Evolutionary conservation across 2,888 invertebrate genomes (phyloP), one percentile per base, ranked within the genome.

Genomic region (Eupithecia dodoneata): DNA sequence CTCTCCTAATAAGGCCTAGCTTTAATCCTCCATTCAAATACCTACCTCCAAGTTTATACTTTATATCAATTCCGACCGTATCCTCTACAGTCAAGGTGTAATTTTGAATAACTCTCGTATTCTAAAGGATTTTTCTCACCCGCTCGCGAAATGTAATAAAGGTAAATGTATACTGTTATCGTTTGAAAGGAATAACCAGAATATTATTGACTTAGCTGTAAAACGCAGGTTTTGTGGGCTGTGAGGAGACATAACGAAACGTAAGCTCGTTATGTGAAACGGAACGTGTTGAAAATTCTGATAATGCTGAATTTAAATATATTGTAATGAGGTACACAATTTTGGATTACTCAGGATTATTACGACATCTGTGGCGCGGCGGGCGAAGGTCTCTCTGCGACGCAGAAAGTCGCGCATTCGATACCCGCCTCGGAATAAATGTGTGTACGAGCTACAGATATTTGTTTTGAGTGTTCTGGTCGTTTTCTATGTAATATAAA

Each of bases 91-190:
- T 18, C 65, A 78, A 77, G 74, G 76, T 76, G 42, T 45, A 18
- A 71, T 65, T 66, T 80, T 69, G 65, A 3, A 41, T 69, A 5
- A 12, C 15, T 6, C 3, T 10, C 6, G 49, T 52, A 77, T 76
- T 71, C 65, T 77, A 72, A 84, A 81, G 81, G 83, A 81, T 80
- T 81, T 83, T 85, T 86, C 82, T 80, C 85, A 86, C 81, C 80
- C 65, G 72, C 76, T 79, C 83, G 85, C 82, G 82, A 87, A 85
- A 84, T 80, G 81, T 78, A 79, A 80, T 83, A 79, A 82, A 85
- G 79, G 80, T 81, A 79, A 81, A 78, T 77, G 72, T 71, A 73
- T 78, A 78, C 76, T 75, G 77, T 77, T 80, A 80, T 78, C 49
- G 74, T 79, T 76, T 80, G 81, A 82, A 82, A 77, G 79, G 82